Conservation (phyloP, 2,888 invertebrate genomes). For the Drosophila lacicola region DNA sequence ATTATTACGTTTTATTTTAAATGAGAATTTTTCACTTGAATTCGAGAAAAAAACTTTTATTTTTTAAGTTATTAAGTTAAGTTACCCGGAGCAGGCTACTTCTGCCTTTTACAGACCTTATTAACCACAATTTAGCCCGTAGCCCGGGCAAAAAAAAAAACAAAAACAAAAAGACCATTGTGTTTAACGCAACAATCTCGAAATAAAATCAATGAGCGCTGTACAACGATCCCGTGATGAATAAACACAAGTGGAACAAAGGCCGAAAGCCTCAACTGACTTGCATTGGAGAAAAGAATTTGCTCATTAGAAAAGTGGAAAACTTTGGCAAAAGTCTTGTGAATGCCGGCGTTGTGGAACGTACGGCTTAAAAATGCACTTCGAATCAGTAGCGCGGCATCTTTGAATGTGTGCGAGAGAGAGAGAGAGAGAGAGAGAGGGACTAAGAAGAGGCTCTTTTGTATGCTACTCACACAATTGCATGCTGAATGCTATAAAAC, state of each 20-base stretch:
- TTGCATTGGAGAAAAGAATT: conserved; percentile 60
- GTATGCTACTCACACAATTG: conserved; percentile 67
- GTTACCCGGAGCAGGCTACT: too few species aligned
- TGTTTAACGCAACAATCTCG: conserved; percentile 12
- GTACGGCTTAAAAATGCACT: conserved; percentile 43
- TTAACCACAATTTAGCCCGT: too few species aligned
- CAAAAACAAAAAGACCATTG: not conserved
- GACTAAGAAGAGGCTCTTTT: conserved; percentile 38
- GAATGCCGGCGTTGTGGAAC: conserved; percentile 31
- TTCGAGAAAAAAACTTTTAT: too few species aligned
- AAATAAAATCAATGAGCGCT: conserved; percentile 14
- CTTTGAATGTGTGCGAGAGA: not conserved
- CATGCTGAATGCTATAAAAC: conserved; percentile 75
- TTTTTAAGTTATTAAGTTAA: too few species aligned
- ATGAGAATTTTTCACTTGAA: too few species aligned
- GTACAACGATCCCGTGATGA: conserved; percentile 34
- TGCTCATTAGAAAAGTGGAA: conserved; percentile 70
- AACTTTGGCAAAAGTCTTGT: conserved; percentile 45
- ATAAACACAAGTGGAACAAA: conserved; percentile 17
- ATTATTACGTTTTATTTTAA: too few species aligned
- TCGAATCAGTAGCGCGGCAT: conserved; percentile 31
- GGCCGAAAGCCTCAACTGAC: conserved; percentile 32
- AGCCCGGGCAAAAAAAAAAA: not conserved
- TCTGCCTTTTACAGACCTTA: too few species aligned
- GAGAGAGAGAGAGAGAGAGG: not conserved